Percentiles rank a stretch among this genome's conserved stretches.
Evolutionary conservation across 2,797 vertebrate species (phyloP).

Genomic region (Chaenodraco wilsoni): DNA sequence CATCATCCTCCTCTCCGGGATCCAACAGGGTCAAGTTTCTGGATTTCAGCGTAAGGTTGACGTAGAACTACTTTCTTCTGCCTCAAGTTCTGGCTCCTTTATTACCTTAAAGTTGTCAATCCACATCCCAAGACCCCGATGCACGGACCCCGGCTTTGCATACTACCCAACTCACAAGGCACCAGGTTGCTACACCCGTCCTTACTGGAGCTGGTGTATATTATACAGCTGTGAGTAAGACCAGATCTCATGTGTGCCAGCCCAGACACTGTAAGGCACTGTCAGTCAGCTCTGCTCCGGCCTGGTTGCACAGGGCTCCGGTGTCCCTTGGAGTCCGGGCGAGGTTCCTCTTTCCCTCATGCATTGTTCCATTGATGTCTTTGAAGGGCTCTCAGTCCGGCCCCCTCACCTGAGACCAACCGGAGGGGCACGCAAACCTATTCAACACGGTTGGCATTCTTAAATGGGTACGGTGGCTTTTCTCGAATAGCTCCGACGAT

Average conservation of each 20-base stretch:
- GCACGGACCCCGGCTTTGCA: too few relatives aligned
- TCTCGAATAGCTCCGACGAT: background rate
- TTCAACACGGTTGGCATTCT: background rate
- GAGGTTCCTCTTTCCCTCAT: background rate
- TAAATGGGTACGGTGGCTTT: background rate
- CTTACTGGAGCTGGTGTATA: too few relatives aligned
- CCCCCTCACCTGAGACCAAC: background rate
- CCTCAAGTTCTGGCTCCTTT: too few relatives aligned
- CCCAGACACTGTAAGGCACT: too few relatives aligned
- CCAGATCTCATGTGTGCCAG: too few relatives aligned
- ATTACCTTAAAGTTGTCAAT: too few relatives aligned
- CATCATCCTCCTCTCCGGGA: background rate
- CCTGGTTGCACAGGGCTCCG: background rate
- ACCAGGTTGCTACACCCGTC: too few relatives aligned
- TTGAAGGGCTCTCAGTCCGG: conserved; percentile 1
- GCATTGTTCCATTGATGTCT: background rate
- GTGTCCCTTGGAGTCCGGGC: background rate
- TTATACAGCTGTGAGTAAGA: too few relatives aligned
- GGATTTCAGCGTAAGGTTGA: background rate
- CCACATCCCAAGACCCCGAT: too few relatives aligned
- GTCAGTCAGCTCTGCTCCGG: too few relatives aligned
- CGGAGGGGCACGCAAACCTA: background rate
- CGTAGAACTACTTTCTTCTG: background rate
- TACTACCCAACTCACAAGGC: too few relatives aligned
- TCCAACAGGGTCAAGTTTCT: background rate